Conservation (phyloP, 53 echinoderm and acorn worm species). For the Echinometra lucunter region DNA sequence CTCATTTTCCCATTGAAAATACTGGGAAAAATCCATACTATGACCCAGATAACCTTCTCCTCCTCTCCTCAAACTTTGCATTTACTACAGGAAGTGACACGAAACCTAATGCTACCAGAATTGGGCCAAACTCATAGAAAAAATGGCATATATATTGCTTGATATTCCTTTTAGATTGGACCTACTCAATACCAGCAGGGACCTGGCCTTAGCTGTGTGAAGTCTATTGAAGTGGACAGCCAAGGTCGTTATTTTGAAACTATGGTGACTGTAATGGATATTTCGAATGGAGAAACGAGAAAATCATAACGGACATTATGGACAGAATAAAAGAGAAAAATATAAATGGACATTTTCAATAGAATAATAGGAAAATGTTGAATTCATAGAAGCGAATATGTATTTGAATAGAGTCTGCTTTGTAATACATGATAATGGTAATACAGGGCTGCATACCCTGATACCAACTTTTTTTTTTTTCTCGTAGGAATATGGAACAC, state of each 20-base stretch:
- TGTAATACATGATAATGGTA: no score
- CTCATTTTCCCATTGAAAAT: background rate
- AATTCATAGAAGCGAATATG: no score
- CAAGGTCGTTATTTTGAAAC: background rate
- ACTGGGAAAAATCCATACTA: background rate
- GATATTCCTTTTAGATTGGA: background rate
- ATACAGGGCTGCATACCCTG: no score
- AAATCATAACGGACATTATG: background rate
- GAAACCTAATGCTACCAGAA: conserved; percentile 14
- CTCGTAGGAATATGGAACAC: no score
- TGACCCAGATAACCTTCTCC: background rate
- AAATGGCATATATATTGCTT: conserved; percentile 30
- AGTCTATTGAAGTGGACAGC: conserved; percentile 1
- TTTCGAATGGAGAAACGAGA: background rate
- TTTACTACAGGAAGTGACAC: conserved; percentile 12
- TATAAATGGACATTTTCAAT: no score
- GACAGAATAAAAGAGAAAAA: background rate
- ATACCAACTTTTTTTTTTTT: no score
- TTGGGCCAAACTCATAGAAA: conserved; percentile 7
- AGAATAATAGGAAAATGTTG: no score
- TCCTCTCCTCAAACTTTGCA: background rate
- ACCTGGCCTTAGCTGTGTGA: background rate
- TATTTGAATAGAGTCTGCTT: no score
- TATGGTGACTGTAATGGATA: background rate
- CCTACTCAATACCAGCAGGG: background rate